phyloP scores from a whole-genome alignment of 1,140 invertebrate species.

The Caenorhabditis latens region DNA sequence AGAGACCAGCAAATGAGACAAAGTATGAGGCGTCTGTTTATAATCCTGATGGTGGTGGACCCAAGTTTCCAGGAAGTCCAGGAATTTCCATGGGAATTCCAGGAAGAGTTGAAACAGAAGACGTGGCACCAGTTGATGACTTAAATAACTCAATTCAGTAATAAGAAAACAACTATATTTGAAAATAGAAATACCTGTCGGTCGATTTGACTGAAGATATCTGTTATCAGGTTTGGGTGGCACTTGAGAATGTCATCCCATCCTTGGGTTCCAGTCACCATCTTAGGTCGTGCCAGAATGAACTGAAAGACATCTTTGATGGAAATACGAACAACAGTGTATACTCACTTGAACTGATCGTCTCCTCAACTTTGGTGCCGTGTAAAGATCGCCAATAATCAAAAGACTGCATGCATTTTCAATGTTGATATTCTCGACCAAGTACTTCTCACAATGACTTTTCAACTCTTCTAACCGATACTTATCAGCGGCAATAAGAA shows the following conservation, averaged over 20 bases:
- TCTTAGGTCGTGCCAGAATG: constrained; percentile 58
- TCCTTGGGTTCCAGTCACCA: constrained; percentile 62
- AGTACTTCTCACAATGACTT: constrained; percentile 71
- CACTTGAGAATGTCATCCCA: constrained; percentile 70
- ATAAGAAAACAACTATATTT: too few relatives aligned
- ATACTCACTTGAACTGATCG: constrained; percentile 71
- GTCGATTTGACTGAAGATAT: constrained; percentile 71
- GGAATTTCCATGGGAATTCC: constrained; percentile 37
- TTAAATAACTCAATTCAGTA: not conserved
- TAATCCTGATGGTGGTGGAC: constrained; percentile 12
- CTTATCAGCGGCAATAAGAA: constrained; percentile 77
- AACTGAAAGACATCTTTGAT: constrained; percentile 36
- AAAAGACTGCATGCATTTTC: constrained; percentile 76
- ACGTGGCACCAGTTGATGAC: constrained; percentile 33
- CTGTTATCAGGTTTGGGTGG: constrained; percentile 72
- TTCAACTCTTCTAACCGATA: constrained; percentile 68
- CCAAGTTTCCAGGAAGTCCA: constrained; percentile 2
- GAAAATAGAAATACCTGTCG: not conserved
- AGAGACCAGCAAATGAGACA: not conserved
- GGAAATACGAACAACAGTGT: not conserved
- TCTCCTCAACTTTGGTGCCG: constrained; percentile 69
- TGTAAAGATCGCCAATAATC: constrained; percentile 73
- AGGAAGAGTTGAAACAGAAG: constrained; percentile 24
- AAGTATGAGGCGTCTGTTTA: not conserved
- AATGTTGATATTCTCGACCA: constrained; percentile 71